A percentile compares a stretch with the other conserved stretches of the same genome.
Evolutionary conservation across 2,113 vertebrate species (phyloP).

Genomic region (Oceanites oceanicus): DNA sequence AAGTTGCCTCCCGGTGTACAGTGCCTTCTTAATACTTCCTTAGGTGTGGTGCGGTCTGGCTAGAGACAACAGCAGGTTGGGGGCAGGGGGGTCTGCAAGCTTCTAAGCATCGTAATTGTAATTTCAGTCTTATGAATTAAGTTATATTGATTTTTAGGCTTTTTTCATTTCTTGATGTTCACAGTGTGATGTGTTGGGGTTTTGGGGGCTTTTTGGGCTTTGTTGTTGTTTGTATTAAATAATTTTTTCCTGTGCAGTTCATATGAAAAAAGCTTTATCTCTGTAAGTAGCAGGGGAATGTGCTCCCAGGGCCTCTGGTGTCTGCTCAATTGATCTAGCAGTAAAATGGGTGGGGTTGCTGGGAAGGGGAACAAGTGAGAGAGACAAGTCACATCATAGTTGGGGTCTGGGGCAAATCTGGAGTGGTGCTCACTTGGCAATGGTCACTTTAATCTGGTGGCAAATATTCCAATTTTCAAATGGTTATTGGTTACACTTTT

Average conservation of each 20-base stretch:
- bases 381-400: neutral
- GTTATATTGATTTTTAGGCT: neutral
- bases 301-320: neutral
- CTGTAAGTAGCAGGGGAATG: neutral
- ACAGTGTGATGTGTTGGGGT: neutral
- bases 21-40: neutral
- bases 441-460: neutral
- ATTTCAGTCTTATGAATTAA: neutral
- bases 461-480: neutral
- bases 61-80: neutral
- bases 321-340: neutral
- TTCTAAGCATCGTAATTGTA: neutral
- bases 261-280: neutral
- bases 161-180: neutral
- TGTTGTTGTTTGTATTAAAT: neutral
- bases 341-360: neutral
- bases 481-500: neutral
- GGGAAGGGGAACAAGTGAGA: neutral
- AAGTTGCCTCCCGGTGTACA: neutral
- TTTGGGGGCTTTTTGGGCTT: neutral
- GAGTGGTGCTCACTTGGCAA: neutral
- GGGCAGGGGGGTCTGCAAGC: neutral
- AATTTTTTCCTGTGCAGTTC: neutral
- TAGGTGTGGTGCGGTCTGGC: neutral
- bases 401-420: neutral